phyloP scores from a whole-genome alignment of 1,140 invertebrate genomes.

The Listronotus oregonensis region DNA sequence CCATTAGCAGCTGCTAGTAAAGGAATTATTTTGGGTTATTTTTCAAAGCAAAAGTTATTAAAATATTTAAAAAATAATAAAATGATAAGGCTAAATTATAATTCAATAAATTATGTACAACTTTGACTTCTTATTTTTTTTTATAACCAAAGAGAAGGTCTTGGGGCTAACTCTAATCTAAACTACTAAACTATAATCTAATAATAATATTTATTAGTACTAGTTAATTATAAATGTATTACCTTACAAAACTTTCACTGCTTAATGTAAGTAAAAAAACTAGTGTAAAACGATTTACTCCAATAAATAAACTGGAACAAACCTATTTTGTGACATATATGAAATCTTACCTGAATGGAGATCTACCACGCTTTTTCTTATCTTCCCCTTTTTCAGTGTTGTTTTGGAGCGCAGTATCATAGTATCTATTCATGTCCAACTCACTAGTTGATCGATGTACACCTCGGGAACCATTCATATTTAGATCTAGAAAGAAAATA shows the following conservation, averaged over 20 bases:
- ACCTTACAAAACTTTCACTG: constrained; percentile 46
- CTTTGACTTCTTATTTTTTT: no score
- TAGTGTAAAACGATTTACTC: constrained; percentile 7
- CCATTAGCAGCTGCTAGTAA: no score
- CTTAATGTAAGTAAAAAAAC: constrained; percentile 26
- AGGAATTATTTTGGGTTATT: no score
- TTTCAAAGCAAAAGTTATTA: no score
- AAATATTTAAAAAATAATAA: no score
- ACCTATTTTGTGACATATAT: no score
- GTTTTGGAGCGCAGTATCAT: constrained; percentile 62
- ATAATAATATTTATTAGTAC: no score
- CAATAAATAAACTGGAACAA: no score
- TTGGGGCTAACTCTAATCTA: not conserved
- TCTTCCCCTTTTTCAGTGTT: constrained; percentile 68
- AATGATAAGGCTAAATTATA: no score
- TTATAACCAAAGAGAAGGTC: no score
- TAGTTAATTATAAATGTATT: constrained; percentile 6
- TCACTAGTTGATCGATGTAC: constrained; percentile 78
- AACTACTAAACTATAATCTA: constrained; percentile 3
- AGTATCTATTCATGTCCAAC: constrained; percentile 70
- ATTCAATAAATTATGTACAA: no score
- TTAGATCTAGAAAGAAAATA: constrained; percentile 45
- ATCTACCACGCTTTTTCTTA: constrained; percentile 85
- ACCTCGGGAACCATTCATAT: constrained; percentile 57
- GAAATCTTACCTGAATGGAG: constrained; percentile 79